Conservation (phyloP, 2,888 invertebrate species). For the Drosophila helvetica region DNA sequence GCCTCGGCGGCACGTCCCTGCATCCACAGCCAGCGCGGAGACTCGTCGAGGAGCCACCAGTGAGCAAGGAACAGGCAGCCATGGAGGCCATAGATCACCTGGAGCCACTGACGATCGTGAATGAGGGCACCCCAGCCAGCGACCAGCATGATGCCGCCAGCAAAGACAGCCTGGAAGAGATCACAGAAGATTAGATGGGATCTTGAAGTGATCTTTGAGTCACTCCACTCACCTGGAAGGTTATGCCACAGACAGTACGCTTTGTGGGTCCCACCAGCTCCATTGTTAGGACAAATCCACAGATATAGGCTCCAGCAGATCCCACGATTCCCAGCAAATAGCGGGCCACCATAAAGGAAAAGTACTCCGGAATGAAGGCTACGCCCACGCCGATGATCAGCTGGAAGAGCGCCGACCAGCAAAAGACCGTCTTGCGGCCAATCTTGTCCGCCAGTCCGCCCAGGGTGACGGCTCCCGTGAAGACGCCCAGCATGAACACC, state of each 20-base stretch:
- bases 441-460: slow-evolving; percentile 92
- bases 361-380: slow-evolving; percentile 91
- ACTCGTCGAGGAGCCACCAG: slow-evolving; percentile 95
- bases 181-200: neutral
- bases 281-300: slow-evolving; percentile 88
- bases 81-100: slow-evolving; percentile 91
- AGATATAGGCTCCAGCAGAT: slow-evolving; percentile 88
- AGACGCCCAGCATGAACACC: slow-evolving; percentile 90
- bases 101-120: slow-evolving; percentile 89
- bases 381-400: slow-evolving; percentile 89
- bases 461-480: slow-evolving; percentile 90
- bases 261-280: slow-evolving; percentile 92
- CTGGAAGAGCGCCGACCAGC: slow-evolving; percentile 90
- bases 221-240: slow-evolving; percentile 84
- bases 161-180: slow-evolving; percentile 88
- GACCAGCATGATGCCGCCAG: slow-evolving; percentile 91
- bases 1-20: slow-evolving; percentile 91
- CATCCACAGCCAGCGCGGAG: slow-evolving; percentile 94
- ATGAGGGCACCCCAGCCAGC: slow-evolving; percentile 93
- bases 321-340: slow-evolving; percentile 92
- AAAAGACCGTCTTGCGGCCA: slow-evolving; percentile 91
- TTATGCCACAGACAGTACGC: slow-evolving; percentile 91
- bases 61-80: slow-evolving; percentile 89
- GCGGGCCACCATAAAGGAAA: slow-evolving; percentile 88
- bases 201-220: neutral